A percentile compares a stretch with the other conserved stretches of the same genome.
phyloP scores from a whole-genome alignment of 2,888 invertebrate genomes.

The Heliconius charithonia region DNA sequence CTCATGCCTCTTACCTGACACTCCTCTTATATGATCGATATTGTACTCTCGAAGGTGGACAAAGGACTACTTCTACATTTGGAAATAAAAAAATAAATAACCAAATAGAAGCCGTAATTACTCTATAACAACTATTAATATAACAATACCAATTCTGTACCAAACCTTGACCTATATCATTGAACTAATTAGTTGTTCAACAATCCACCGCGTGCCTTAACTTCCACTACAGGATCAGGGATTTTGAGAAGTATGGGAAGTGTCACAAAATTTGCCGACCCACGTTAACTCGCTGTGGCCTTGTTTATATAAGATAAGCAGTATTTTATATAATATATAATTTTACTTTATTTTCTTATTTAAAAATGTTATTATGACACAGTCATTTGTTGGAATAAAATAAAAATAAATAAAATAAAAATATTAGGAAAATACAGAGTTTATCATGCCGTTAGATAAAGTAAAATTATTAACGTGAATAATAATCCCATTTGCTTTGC shows the following conservation, averaged over 20 bases:
- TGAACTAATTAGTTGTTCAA: slow-evolving; percentile 11
- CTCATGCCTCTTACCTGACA: too few species aligned
- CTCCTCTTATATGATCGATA: too few species aligned
- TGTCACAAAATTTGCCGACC: slow-evolving; percentile 18
- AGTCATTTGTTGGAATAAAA: too few species aligned
- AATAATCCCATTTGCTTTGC: too few species aligned
- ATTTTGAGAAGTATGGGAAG: slow-evolving; percentile 21
- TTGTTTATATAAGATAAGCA: slow-evolving; percentile 1
- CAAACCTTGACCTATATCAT: background rate
- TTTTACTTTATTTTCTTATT: background rate
- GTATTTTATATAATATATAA: background rate
- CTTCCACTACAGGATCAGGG: slow-evolving; percentile 1
- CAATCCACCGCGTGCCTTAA: slow-evolving; percentile 10
- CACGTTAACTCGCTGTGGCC: slow-evolving; percentile 1
- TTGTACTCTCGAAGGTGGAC: too few species aligned
- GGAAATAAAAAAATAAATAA: too few species aligned
- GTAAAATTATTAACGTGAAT: too few species aligned
- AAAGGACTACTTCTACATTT: too few species aligned
- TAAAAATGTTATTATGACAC: background rate
- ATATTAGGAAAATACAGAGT: too few species aligned
- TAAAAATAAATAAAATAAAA: too few species aligned
- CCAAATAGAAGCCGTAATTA: too few species aligned
- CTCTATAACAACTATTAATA: background rate
- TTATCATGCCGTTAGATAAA: too few species aligned
- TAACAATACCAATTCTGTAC: background rate